Evolutionary conservation across 1,140 invertebrate species (phyloP).

Genomic region (Tetragonula clypearis): DNA sequence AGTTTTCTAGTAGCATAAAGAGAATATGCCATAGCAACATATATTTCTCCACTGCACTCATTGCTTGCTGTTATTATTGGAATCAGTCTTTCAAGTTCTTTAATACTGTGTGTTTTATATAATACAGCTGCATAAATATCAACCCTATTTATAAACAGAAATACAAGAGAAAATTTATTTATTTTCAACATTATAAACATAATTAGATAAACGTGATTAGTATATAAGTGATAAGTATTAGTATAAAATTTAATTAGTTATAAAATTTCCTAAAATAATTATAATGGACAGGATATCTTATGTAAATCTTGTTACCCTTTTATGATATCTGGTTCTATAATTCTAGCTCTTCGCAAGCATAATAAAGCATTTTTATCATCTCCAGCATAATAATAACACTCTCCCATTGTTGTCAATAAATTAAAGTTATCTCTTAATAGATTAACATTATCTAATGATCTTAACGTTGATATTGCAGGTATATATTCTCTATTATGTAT

Average conservation of each 20-base stretch:
- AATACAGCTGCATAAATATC: conserved; percentile 81
- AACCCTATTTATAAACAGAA: conserved; percentile 65
- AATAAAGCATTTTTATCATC: conserved; percentile 81
- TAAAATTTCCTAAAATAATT: neutral
- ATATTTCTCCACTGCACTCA: conserved; percentile 83
- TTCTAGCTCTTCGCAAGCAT: conserved; percentile 81
- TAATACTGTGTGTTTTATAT: conserved; percentile 78
- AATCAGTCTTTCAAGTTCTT: conserved; percentile 81
- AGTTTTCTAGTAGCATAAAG: conserved; percentile 82
- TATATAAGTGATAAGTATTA: neutral
- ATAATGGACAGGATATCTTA: neutral
- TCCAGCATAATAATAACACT: conserved; percentile 86
- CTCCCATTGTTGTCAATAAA: conserved; percentile 85
- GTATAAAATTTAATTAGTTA: neutral
- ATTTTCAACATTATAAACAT: neutral
- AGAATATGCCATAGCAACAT: conserved; percentile 86
- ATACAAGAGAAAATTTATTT: conserved; percentile 26
- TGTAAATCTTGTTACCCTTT: conserved; percentile 72
- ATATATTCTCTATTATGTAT: conserved; percentile 85
- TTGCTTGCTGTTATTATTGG: conserved; percentile 74
- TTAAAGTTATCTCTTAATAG: conserved; percentile 85
- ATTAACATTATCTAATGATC: conserved; percentile 84
- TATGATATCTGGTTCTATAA: conserved; percentile 83
- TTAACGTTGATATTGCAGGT: conserved; percentile 84
- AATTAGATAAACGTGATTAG: neutral